These are phyloP conservation scores for Drosophila truncata DNA, from an alignment of 1,140 invertebrate species.

Conservation along the genomic window DNA sequence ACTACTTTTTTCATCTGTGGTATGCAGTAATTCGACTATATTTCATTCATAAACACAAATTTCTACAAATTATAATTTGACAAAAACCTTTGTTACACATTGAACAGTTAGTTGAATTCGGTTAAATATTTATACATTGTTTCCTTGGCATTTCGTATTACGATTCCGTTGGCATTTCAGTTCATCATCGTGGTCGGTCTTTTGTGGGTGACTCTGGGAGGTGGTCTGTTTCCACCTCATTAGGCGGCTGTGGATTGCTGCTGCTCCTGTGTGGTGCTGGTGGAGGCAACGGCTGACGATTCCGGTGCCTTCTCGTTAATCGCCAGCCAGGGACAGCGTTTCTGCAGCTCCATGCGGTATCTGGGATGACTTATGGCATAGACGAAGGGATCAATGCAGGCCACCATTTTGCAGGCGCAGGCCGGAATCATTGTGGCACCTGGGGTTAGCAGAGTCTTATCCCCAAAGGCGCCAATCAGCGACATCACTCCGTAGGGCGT, in stretches of 20 bases:
- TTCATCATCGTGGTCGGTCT: slow-evolving; percentile 35
- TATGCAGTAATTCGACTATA: slow-evolving; percentile 55
- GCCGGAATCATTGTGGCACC: slow-evolving; percentile 95
- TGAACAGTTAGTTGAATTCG: slow-evolving; percentile 1
- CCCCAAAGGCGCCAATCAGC: slow-evolving; percentile 94
- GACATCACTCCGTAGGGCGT: slow-evolving; percentile 92
- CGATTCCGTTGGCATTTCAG: slow-evolving; percentile 28
- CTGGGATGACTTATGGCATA: slow-evolving; percentile 96
- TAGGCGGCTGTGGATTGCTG: slow-evolving; percentile 76
- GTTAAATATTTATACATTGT: slow-evolving; percentile 49
- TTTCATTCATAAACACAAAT: slow-evolving; percentile 44
- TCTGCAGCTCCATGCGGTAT: slow-evolving; percentile 90
- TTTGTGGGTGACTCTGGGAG: not conserved
- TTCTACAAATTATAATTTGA: slow-evolving; percentile 55
- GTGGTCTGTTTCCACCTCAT: slow-evolving; percentile 79
- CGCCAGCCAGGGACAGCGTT: slow-evolving; percentile 88
- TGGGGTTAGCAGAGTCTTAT: slow-evolving; percentile 91
- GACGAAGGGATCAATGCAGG: slow-evolving; percentile 94
- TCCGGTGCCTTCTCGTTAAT: slow-evolving; percentile 87
- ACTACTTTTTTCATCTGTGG: not conserved
- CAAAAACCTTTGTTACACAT: slow-evolving; percentile 7
- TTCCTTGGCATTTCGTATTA: slow-evolving; percentile 59
- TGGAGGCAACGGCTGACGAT: slow-evolving; percentile 78
- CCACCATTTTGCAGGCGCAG: slow-evolving; percentile 92
- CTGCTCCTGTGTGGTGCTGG: slow-evolving; percentile 83